Evolutionary conservation across 2,113 vertebrate genomes (phyloP).

Genomic region (Petromus typicus): DNA sequence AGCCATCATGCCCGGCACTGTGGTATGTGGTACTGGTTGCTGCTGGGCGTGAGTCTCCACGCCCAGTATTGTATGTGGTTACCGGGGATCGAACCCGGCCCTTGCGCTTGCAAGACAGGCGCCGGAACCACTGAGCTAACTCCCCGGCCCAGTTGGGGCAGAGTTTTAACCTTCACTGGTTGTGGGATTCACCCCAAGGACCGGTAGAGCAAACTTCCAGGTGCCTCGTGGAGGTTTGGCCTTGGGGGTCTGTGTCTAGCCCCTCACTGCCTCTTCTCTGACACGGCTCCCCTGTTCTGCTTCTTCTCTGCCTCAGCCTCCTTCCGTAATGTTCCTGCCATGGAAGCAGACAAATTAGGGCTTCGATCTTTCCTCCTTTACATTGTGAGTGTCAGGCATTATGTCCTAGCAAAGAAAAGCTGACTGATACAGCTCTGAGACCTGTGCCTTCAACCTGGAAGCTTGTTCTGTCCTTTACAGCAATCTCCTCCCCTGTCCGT

Average conservation of each 20-base stretch:
- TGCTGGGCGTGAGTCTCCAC: too few species aligned
- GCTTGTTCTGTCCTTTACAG: neutral
- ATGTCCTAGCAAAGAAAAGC: neutral
- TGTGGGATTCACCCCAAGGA: neutral
- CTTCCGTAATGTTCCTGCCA: neutral
- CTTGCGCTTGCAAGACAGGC: too few species aligned
- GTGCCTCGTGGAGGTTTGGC: neutral
- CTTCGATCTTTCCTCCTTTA: neutral
- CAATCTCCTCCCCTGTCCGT: neutral
- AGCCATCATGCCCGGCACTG: too few species aligned
- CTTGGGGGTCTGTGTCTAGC: neutral
- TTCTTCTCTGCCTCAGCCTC: neutral
- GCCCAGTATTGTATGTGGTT: too few species aligned
- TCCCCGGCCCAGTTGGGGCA: too few species aligned
- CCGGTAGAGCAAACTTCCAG: neutral
- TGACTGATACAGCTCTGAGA: neutral
- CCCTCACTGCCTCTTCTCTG: neutral
- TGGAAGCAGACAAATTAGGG: neutral
- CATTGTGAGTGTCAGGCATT: neutral
- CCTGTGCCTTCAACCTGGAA: neutral
- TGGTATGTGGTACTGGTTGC: too few species aligned
- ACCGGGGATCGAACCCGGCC: too few species aligned
- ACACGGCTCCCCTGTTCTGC: neutral
- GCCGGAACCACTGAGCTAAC: too few species aligned
- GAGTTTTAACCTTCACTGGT: neutral